Evolutionary conservation across 1,140 invertebrate genomes (phyloP).

Genomic region (Gonatopus flavifemur): DNA sequence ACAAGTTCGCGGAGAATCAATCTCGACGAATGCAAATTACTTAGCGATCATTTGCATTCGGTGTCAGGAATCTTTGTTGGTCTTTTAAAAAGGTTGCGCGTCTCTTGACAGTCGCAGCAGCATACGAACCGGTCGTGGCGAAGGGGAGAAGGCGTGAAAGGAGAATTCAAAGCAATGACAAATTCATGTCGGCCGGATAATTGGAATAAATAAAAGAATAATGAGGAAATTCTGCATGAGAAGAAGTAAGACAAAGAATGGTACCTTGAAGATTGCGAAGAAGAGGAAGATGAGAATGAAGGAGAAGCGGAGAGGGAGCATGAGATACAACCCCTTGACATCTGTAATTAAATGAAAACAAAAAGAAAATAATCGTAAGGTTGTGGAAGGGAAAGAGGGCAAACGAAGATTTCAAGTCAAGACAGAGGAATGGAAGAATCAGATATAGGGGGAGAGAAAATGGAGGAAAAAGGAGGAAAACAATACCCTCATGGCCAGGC

Average conservation of each 20-base stretch:
- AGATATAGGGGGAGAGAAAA: slow-evolving; percentile 38
- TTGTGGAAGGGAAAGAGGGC: background rate
- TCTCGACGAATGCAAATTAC: too few relatives aligned
- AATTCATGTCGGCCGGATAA: slow-evolving; percentile 57
- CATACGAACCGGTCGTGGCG: slow-evolving; percentile 2
- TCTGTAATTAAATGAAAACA: slow-evolving; percentile 61
- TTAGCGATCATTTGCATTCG: too few relatives aligned
- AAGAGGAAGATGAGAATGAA: background rate
- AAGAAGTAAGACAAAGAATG: slow-evolving; percentile 31
- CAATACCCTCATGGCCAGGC: slow-evolving; percentile 31
- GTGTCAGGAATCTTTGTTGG: too few relatives aligned
- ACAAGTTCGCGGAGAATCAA: too few relatives aligned
- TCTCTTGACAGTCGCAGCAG: slow-evolving; percentile 12
- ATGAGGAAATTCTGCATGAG: slow-evolving; percentile 44
- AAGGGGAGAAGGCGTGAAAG: slow-evolving; percentile 25
- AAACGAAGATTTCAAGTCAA: slow-evolving; percentile 38
- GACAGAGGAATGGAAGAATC: slow-evolving; percentile 43
- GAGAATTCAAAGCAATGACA: slow-evolving; percentile 56
- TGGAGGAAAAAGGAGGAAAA: slow-evolving; percentile 8
- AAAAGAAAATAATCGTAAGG: slow-evolving; percentile 56
- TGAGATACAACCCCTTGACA: slow-evolving; percentile 56
- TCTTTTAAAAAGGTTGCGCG: too few relatives aligned
- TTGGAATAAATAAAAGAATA: slow-evolving; percentile 60
- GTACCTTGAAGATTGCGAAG: slow-evolving; percentile 2
- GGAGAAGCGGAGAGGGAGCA: slow-evolving; percentile 8